Conservation (phyloP, 53 echinoderm and acorn worm species). For the Zoroaster sp. region DNA sequence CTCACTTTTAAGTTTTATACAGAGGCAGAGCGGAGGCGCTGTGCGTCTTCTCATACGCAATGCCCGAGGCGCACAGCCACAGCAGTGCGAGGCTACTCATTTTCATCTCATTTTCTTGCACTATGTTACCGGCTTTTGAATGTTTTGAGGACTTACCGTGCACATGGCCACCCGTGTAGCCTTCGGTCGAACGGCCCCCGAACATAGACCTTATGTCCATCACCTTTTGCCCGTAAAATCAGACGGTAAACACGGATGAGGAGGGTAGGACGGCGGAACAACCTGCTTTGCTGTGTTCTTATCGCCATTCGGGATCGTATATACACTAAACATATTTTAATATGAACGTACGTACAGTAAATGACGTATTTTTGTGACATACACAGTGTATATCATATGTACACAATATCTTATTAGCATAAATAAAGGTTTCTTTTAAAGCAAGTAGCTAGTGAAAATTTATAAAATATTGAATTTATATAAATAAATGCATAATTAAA, state of each 20-base stretch:
- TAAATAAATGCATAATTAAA: no score
- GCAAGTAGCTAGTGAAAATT: neutral
- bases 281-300: conserved; percentile 32
- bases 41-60: no score
- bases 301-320: conserved; percentile 42
- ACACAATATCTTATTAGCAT: neutral
- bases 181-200: conserved; percentile 82
- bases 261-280: conserved; percentile 37
- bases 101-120: neutral
- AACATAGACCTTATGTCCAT: conserved; percentile 90
- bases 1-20: no score
- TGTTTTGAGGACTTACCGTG: conserved; percentile 61
- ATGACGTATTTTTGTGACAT: neutral
- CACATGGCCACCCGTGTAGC: conserved; percentile 77
- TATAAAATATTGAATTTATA: no score
- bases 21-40: no score
- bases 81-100: neutral
- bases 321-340: neutral
- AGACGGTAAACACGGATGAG: conserved; percentile 50
- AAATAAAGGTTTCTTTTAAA: neutral
- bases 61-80: neutral
- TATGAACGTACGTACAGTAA: neutral
- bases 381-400: neutral
- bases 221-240: conserved; percentile 52
- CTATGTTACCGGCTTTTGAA: neutral